Conservation (phyloP, 1,140 invertebrate genomes). For the Alviniconcha marisindica region DNA sequence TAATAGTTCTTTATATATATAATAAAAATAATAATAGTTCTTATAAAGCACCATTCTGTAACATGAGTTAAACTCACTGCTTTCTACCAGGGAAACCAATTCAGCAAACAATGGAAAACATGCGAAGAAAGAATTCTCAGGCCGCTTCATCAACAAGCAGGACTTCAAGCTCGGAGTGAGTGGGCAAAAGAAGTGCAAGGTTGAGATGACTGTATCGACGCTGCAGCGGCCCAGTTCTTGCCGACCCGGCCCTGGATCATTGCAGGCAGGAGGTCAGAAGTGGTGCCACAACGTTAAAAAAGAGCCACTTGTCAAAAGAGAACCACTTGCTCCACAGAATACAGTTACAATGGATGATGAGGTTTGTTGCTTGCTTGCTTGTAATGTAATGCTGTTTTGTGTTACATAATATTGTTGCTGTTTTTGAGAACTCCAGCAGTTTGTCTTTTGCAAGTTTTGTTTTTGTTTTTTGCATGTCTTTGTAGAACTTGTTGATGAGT, state of each 20-base stretch:
- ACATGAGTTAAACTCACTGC: too few relatives aligned
- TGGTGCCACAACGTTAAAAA: neutral
- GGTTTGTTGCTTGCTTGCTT: neutral
- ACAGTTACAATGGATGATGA: conserved; percentile 20
- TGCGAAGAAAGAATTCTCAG: conserved; percentile 46
- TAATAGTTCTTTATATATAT: too few relatives aligned
- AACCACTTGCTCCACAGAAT: neutral
- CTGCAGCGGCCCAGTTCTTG: neutral
- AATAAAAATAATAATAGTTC: too few relatives aligned
- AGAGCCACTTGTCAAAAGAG: conserved; percentile 15
- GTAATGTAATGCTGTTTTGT: too few relatives aligned
- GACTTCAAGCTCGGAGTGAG: neutral
- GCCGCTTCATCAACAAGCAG: conserved; percentile 17
- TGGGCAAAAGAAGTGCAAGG: neutral
- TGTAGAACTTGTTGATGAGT: too few relatives aligned
- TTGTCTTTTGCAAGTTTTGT: too few relatives aligned
- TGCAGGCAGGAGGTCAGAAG: too few relatives aligned
- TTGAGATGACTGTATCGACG: neutral
- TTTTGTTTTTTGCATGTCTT: too few relatives aligned
- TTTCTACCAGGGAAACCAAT: conserved; percentile 42
- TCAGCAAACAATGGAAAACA: conserved; percentile 42
- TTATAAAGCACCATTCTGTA: too few relatives aligned
- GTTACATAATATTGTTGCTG: too few relatives aligned
- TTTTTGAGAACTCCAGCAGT: too few relatives aligned
- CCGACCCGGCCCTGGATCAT: too few relatives aligned